Base-by-base conservation (phyloP, 2,113 vertebrate genomes). In the Phrynocephalus versicolor region DNA sequence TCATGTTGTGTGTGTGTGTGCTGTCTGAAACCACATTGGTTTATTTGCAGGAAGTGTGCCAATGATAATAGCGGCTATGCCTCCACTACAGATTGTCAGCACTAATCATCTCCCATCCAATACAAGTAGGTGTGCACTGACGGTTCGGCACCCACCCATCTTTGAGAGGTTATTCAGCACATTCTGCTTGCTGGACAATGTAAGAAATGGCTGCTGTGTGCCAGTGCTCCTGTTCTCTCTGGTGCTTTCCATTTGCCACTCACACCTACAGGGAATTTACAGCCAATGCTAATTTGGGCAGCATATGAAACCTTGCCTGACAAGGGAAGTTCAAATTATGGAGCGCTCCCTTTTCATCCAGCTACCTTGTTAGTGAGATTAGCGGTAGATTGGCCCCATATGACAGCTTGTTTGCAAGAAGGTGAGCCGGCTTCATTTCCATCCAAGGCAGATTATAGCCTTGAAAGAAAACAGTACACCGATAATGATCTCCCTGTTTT, bases 351-450 rank as follows among this genome's bases (percentile, higher is more conserved):
- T 91, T 94, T 90, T 85, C 91, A 95, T 1, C 93, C 92, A 85
- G 94, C 94, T 82, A 92, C 88, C 93, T 95, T 93, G 90, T 95
- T 96, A 94, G 91, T 88, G 94, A 95, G 92, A 95, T 95, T 95
- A 96, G 89, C 80, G 77, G 90, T 30, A 82, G 82, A 94, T 94
- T 93, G 93, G 87, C 86, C 94, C 79, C 88, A 79, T 85, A 73
- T 97, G 96, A 96, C 96, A 96, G 94, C 90, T 94, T 95, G 94
- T 92, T 96, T 95, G 89, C 94, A 94, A 89, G n/a, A 94, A 94
- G 91, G 91, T 94, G 93, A 96, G 89, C 82, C 91, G 91, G 95
- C 90, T 94, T 85, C 80, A 92, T 95, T 95, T 96, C 78, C 90
- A 95, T 74, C 70, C 45, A 88, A 88, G 87, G 85, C 81, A 93